Conservation (phyloP, 2,113 vertebrate genomes). For the Saccopteryx bilineata region DNA sequence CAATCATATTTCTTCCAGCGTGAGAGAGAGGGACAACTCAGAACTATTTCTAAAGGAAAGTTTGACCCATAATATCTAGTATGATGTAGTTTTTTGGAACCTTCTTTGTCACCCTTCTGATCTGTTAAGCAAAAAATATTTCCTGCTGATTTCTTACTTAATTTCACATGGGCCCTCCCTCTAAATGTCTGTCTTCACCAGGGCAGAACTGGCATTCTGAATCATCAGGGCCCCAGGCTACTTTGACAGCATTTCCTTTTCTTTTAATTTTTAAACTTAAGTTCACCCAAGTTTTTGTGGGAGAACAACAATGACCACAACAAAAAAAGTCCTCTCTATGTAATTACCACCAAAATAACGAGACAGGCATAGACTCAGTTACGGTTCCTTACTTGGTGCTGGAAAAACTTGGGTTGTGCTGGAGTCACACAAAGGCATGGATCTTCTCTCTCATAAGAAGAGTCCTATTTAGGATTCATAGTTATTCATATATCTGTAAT, state of each 20-base stretch:
- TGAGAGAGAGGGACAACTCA: neutral
- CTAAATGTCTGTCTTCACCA: slow-evolving; percentile 62
- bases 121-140: slow-evolving; percentile 78
- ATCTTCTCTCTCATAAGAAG: neutral
- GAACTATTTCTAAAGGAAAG: slow-evolving; percentile 56
- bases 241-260: slow-evolving; percentile 22
- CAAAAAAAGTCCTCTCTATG: neutral
- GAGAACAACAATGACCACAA: neutral
- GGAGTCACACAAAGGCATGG: neutral
- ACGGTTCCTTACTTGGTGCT: neutral
- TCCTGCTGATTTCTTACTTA: slow-evolving; percentile 73
- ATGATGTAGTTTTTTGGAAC: slow-evolving; percentile 48
- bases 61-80: slow-evolving; percentile 31
- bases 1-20: neutral
- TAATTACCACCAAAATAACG: slow-evolving; percentile 9
- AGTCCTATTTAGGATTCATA: neutral
- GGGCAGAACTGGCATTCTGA: slow-evolving; percentile 68
- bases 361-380: neutral
- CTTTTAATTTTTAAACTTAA: slow-evolving; percentile 52
- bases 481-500: neutral
- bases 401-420: neutral
- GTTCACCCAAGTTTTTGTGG: slow-evolving; percentile 36
- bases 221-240: slow-evolving; percentile 74
- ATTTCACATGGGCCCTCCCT: slow-evolving; percentile 67
- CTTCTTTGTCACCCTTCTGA: slow-evolving; percentile 73